phyloP scores from a whole-genome alignment of 2,888 invertebrate species.

The Drosophila atripex region DNA sequence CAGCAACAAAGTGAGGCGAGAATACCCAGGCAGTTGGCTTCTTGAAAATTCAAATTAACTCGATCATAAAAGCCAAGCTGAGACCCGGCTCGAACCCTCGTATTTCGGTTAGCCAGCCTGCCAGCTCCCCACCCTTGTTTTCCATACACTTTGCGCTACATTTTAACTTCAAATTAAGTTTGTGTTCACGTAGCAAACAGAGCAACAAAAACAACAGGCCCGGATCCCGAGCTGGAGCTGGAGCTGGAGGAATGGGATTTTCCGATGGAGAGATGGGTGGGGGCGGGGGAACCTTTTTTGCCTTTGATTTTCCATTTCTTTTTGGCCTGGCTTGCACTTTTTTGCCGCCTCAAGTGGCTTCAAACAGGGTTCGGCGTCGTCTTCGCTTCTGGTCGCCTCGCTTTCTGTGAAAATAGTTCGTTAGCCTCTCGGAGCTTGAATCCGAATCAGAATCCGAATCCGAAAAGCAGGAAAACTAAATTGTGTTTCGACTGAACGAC shows the following conservation, averaged over 20 bases:
- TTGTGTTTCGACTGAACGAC: slow-evolving; percentile 50
- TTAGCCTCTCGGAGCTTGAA: slow-evolving; percentile 62
- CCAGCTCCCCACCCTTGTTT: slow-evolving; percentile 41
- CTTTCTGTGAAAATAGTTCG: slow-evolving; percentile 74
- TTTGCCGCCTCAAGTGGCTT: slow-evolving; percentile 62
- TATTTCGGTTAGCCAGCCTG: not conserved
- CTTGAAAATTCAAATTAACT: slow-evolving; percentile 71
- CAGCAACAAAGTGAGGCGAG: slow-evolving; percentile 20
- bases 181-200: slow-evolving; percentile 79
- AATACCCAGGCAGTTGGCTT: slow-evolving; percentile 35
- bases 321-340: slow-evolving; percentile 73
- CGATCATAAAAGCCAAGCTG: slow-evolving; percentile 74
- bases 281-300: slow-evolving; percentile 66
- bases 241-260: not conserved
- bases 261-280: not conserved
- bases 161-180: slow-evolving; percentile 77
- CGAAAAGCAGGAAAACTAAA: slow-evolving; percentile 62
- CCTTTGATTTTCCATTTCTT: slow-evolving; percentile 60
- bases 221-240: slow-evolving; percentile 3
- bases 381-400: slow-evolving; percentile 13
- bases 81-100: slow-evolving; percentile 59
- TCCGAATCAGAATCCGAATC: slow-evolving; percentile 23
- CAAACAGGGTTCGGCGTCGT: slow-evolving; percentile 43
- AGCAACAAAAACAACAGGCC: slow-evolving; percentile 49
- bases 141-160: slow-evolving; percentile 71